Conservation (phyloP, 2,797 vertebrate species). For the Halcyon smyrnensis region DNA sequence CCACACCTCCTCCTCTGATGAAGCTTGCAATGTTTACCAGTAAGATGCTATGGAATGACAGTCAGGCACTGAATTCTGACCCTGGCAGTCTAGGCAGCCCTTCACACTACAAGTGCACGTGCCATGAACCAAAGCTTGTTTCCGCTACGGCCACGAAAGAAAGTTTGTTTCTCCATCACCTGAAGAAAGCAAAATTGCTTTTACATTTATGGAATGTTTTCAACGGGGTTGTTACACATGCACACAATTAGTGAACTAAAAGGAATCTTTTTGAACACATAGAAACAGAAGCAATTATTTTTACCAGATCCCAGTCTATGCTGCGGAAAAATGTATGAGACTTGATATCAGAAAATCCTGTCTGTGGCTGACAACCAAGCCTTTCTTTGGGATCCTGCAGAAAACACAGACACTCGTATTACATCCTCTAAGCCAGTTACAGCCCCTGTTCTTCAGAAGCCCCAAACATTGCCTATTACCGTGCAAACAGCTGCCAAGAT, state of each 20-base stretch:
- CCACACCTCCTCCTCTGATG: too few species aligned
- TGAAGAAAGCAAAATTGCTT: background rate
- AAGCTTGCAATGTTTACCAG: background rate
- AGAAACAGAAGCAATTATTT: background rate
- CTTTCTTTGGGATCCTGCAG: slow-evolving; percentile 96
- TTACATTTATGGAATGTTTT: background rate
- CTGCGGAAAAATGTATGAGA: slow-evolving; percentile 97
- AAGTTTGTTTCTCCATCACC: background rate
- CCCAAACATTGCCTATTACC: background rate
- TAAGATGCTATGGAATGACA: too few species aligned
- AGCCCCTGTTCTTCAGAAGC: background rate
- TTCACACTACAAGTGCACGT: background rate
- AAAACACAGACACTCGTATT: slow-evolving; percentile 22
- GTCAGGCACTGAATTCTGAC: background rate
- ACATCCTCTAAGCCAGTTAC: background rate
- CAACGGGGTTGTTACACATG: accelerated
- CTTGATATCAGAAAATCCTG: slow-evolving; percentile 95
- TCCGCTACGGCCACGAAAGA: background rate
- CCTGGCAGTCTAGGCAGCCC: background rate
- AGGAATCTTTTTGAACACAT: background rate
- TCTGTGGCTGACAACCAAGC: slow-evolving; percentile 94
- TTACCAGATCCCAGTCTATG: slow-evolving; percentile 99
- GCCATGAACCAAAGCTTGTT: background rate
- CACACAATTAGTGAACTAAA: background rate
- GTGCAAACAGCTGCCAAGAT: background rate